phyloP scores from a whole-genome alignment of 2,888 invertebrate genomes.

The Lasius fuliginosus region DNA sequence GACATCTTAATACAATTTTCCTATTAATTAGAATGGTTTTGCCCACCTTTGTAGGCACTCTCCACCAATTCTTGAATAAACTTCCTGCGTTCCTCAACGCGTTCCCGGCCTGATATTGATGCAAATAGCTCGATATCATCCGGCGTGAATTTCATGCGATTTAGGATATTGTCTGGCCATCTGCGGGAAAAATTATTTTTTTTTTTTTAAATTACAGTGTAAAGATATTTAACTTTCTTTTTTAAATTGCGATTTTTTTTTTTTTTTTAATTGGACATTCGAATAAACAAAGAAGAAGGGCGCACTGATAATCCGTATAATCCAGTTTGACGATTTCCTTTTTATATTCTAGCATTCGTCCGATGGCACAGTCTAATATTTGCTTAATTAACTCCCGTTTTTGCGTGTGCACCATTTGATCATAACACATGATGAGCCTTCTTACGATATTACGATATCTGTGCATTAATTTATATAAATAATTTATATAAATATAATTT shows the following conservation, averaged over 20 bases:
- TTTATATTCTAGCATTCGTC: conserved; percentile 89
- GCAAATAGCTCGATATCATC: conserved; percentile 89
- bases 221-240: background rate
- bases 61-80: conserved; percentile 77
- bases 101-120: conserved; percentile 88
- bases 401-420: conserved; percentile 89
- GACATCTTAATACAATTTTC: background rate
- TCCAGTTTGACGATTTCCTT: conserved; percentile 88
- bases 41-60: conserved; percentile 71
- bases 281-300: background rate
- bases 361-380: conserved; percentile 88
- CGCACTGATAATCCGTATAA: conserved; percentile 87
- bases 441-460: conserved; percentile 81
- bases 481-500: background rate
- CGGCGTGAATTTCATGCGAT: conserved; percentile 91
- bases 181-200: conserved; percentile 83
- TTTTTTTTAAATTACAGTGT: background rate
- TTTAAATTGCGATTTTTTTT: background rate
- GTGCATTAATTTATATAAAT: conserved; percentile 23
- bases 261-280: background rate
- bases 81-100: conserved; percentile 77
- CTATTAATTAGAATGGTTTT: background rate
- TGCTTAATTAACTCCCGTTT: conserved; percentile 88
- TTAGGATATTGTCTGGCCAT: conserved; percentile 91
- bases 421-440: conserved; percentile 88